These are phyloP conservation scores for Pocillopora grandis DNA, from an alignment of 92 coral and sea anemone species.

Conservation along the genomic window DNA sequence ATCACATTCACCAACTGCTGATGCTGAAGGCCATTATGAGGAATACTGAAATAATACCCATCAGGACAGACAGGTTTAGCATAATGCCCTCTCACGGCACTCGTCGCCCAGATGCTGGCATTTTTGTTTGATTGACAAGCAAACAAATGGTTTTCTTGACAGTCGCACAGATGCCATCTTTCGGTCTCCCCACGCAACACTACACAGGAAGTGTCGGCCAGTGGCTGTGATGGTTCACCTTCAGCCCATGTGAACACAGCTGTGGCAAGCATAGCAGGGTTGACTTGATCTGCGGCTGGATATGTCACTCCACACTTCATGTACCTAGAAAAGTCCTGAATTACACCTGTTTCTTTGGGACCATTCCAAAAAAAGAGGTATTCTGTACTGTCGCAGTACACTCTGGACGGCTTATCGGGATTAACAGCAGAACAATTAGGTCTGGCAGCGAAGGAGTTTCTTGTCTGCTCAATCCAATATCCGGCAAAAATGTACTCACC, in stretches of 20 bases:
- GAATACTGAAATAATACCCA: slow-evolving; percentile 68
- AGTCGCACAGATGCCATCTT: slow-evolving; percentile 70
- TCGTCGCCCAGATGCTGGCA: slow-evolving; percentile 35
- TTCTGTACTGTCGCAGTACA: slow-evolving; percentile 86
- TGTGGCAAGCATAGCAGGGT: slow-evolving; percentile 71
- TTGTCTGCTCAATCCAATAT: slow-evolving; percentile 73
- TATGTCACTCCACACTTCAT: slow-evolving; percentile 83
- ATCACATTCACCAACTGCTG: slow-evolving; percentile 46
- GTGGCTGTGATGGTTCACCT: slow-evolving; percentile 64
- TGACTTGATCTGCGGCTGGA: slow-evolving; percentile 83
- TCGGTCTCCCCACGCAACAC: slow-evolving; percentile 55
- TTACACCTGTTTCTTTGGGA: slow-evolving; percentile 73
- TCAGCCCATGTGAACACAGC: slow-evolving; percentile 87
- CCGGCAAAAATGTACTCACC: slow-evolving; percentile 63
- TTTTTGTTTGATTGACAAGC: slow-evolving; percentile 57
- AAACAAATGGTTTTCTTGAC: slow-evolving; percentile 55
- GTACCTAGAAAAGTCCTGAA: slow-evolving; percentile 59
- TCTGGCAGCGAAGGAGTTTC: slow-evolving; percentile 46
- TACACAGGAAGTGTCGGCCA: slow-evolving; percentile 58
- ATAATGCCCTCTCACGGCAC: slow-evolving; percentile 46
- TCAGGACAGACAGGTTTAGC: slow-evolving; percentile 66
- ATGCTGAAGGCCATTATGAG: slow-evolving; percentile 73
- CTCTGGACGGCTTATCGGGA: slow-evolving; percentile 42
- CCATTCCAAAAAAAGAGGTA: slow-evolving; percentile 88
- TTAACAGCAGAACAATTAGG: slow-evolving; percentile 61